phyloP scores from a whole-genome alignment of 2,888 invertebrate species.

The Chalcosyrphus nemorum region DNA sequence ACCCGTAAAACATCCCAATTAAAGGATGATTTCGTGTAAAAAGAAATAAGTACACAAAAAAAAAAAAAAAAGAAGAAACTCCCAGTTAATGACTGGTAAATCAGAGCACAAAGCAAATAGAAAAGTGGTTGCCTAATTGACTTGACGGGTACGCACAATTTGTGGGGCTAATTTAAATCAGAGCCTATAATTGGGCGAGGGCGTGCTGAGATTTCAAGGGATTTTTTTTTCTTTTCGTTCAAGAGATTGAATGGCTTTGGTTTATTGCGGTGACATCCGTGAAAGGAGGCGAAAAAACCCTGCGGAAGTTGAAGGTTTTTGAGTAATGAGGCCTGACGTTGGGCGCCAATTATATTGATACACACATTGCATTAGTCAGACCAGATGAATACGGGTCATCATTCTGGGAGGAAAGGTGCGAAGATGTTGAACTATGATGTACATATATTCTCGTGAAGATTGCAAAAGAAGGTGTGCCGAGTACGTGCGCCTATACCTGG shows the following conservation, averaged over 20 bases:
- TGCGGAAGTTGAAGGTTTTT: no score
- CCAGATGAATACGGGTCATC: no score
- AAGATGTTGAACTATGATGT: no score
- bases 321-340: neutral
- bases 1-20: conserved; percentile 45
- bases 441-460: no score
- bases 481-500: no score
- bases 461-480: no score
- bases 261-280: no score
- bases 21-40: conserved; percentile 41
- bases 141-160: conserved; percentile 34
- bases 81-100: conserved; percentile 52
- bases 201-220: neutral
- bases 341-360: neutral
- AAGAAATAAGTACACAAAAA: neutral
- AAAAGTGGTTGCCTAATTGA: conserved; percentile 57
- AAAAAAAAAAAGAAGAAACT: conserved; percentile 24
- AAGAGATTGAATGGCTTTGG: neutral
- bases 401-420: no score
- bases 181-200: conserved; percentile 11
- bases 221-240: no score
- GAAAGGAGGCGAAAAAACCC: neutral
- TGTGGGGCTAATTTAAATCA: conserved; percentile 35
- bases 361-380: no score
- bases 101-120: conserved; percentile 36